Base-by-base conservation (phyloP, 2,113 vertebrate species). In the Pterophyllum scalare region DNA sequence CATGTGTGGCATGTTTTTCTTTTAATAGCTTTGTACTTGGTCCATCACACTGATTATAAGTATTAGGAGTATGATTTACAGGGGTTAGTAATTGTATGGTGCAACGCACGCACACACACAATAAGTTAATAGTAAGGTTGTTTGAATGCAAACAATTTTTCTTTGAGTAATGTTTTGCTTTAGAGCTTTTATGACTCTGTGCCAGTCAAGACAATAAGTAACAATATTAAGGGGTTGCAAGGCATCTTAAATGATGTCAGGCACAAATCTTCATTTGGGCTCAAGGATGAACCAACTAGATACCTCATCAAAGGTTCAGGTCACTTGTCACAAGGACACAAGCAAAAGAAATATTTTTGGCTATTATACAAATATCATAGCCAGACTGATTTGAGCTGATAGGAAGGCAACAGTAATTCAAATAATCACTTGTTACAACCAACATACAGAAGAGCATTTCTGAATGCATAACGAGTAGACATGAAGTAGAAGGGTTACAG, bases 1-100 rank as follows among this genome's bases (percentile, higher is more conserved):
- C 40, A 20, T 1, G 46, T 52, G 46, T 72, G 65, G 17, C 10
- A 72, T 52, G 28, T 43, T 70, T 52, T 72, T 72, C 65, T 52
- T 52, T 52, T 31, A 72, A 72, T 31, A 72, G 65, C 26, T 72
- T 72, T 72, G 65, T 52, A 72, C 67, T 54, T 26, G 7, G 65
- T 72, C 46, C 46, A 72, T 72, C 67, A 72, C 1, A 0, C 26
- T 52, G 43, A 72, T 1, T 15, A 70, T 70, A 70, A 49, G 3
- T n/a, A 52, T 46, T 72, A 2, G 10, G 46, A 7, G 49, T 17
- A 72, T 72, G 65, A 72, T 31, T 52, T 72, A 52, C 12, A 72
- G 28, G 49, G 6, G 24, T n/a, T 72, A 52, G 65, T 14, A 72
- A 72, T 31, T 54, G 0, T 0, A 54, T 33, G 65, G 26, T 52